phyloP scores from a whole-genome alignment of 2,113 vertebrate genomes.

The Lepus timidus region DNA sequence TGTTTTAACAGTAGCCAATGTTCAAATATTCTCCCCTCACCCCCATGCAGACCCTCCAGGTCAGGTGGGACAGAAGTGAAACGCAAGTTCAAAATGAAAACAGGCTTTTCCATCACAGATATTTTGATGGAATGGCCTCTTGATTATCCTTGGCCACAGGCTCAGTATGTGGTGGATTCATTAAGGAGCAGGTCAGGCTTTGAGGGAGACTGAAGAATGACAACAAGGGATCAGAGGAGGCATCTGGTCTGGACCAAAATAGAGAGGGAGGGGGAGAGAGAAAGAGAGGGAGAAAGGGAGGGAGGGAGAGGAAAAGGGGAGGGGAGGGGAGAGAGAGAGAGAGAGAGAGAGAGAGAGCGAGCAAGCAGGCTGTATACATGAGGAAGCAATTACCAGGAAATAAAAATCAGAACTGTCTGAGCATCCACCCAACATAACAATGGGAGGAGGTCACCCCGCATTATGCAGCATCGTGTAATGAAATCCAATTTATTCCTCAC shows the following conservation, averaged over 20 bases:
- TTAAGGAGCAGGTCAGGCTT: conserved; percentile 65
- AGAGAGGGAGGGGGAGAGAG: too few relatives aligned
- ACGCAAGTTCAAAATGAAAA: conserved; percentile 60
- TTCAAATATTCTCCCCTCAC: not conserved
- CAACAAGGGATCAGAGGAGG: not conserved
- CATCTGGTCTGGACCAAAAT: conserved; percentile 46
- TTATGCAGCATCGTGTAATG: conserved; percentile 36
- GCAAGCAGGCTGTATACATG: not conserved
- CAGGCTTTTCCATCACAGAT: not conserved
- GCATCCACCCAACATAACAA: conserved; percentile 62
- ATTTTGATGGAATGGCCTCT: conserved; percentile 59
- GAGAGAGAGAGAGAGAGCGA: too few relatives aligned
- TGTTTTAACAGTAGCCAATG: conserved; percentile 56
- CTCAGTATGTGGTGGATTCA: conserved; percentile 45
- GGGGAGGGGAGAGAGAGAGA: too few relatives aligned
- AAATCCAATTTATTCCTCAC: conserved; percentile 40
- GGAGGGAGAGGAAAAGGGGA: too few relatives aligned
- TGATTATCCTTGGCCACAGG: conserved; percentile 51
- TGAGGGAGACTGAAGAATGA: conserved; percentile 54
- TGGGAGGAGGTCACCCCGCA: conserved; percentile 49
- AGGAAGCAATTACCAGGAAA: conserved; percentile 71
- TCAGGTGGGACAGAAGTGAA: conserved; percentile 59
- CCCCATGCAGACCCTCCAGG: not conserved
- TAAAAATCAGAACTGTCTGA: conserved; percentile 73
- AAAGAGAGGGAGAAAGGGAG: too few relatives aligned